A percentile compares a stretch with the other conserved stretches of the same genome.
These are phyloP conservation scores for Metridium senile DNA, from an alignment of 92 coral and sea anemone species.

Conservation along the genomic window DNA sequence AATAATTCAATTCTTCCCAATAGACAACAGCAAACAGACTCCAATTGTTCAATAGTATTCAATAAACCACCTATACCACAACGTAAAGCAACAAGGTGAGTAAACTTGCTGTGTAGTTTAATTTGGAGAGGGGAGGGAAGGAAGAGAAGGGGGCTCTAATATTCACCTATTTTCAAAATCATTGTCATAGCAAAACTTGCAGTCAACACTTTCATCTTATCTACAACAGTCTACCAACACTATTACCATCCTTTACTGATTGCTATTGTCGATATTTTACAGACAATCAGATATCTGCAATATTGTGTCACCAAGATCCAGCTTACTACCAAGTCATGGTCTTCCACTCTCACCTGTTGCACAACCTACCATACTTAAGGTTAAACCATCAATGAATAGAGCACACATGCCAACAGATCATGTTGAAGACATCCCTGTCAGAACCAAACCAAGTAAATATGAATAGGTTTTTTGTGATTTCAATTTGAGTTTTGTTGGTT, in stretches of 20 bases:
- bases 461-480: neutral
- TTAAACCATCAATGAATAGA: constrained; percentile 54
- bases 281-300: neutral
- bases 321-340: constrained; percentile 48
- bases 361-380: constrained; percentile 59
- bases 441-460: constrained; percentile 19
- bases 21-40: neutral
- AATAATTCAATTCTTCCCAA: constrained; percentile 1
- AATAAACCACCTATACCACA: constrained; percentile 14
- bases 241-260: no score
- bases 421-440: constrained; percentile 20
- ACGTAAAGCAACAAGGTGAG: constrained; percentile 1
- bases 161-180: no score
- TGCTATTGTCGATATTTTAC: no score
- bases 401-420: constrained; percentile 28
- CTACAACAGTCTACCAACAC: no score
- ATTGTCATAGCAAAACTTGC: no score
- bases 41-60: neutral
- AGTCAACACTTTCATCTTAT: no score
- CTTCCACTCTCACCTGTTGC: constrained; percentile 54
- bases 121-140: no score
- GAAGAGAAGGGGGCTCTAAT: no score
- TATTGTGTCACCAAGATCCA: constrained; percentile 63
- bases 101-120: neutral
- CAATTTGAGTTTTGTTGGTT: neutral